Evolutionary conservation across 1,140 invertebrate genomes (phyloP).

Genomic region (Plectrocnemia conspersa): DNA sequence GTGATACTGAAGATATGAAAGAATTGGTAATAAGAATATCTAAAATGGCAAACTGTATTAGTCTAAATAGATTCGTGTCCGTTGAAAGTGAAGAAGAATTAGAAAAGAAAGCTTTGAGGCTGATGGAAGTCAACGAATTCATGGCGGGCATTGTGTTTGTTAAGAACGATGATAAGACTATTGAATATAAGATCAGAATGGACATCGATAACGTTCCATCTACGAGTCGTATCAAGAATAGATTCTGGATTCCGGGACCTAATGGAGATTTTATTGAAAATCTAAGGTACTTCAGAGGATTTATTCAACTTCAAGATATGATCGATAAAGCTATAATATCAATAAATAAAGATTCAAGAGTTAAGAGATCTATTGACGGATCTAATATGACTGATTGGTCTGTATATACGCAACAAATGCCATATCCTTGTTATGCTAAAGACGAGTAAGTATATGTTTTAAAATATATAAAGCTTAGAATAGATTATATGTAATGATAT

Average conservation of each 20-base stretch:
- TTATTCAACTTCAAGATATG: constrained; percentile 62
- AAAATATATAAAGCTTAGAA: not conserved
- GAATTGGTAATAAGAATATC: constrained; percentile 39
- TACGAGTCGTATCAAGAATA: constrained; percentile 54
- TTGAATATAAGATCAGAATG: constrained; percentile 62
- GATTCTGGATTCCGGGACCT: constrained; percentile 63
- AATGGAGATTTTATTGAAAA: constrained; percentile 59
- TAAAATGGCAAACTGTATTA: constrained; percentile 56
- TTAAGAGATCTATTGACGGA: constrained; percentile 25
- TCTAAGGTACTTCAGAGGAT: constrained; percentile 62
- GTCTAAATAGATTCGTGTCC: constrained; percentile 54
- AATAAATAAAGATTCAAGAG: constrained; percentile 16
- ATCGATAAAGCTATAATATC: constrained; percentile 58
- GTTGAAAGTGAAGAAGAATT: constrained; percentile 50
- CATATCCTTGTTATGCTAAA: constrained; percentile 61
- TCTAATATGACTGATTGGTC: constrained; percentile 43
- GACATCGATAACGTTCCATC: constrained; percentile 63
- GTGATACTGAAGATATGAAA: constrained; percentile 41
- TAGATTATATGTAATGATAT: not conserved
- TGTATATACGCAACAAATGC: constrained; percentile 61
- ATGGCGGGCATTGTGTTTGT: constrained; percentile 47
- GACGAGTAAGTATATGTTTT: constrained; percentile 51
- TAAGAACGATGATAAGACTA: constrained; percentile 39
- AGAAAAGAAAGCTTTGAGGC: constrained; percentile 48
- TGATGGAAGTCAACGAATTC: constrained; percentile 54